Evolutionary conservation across 2,113 vertebrate species (phyloP).

Genomic region (Sinocyclocheilus rhinocerous): DNA sequence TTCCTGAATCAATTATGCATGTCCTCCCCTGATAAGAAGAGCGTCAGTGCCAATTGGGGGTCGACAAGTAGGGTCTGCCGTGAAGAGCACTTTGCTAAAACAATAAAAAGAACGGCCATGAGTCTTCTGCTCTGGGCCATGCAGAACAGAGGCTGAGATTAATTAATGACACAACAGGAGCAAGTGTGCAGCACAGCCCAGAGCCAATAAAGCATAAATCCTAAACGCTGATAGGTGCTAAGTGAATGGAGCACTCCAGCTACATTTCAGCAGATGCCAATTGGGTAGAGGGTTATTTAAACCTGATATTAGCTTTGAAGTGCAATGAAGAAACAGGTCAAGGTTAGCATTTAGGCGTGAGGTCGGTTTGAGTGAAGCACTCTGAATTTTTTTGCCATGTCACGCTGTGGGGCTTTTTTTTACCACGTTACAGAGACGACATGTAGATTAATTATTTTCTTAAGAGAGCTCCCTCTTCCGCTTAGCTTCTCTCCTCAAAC

Average conservation of each 20-base stretch:
- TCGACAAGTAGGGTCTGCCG: slow-evolving; percentile 28
- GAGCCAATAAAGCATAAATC: slow-evolving; percentile 43
- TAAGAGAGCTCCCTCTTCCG: slow-evolving; percentile 5
- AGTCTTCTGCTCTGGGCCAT: slow-evolving; percentile 44
- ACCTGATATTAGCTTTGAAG: background rate
- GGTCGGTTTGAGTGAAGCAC: background rate
- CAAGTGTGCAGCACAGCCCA: slow-evolving; percentile 44
- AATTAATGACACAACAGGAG: slow-evolving; percentile 50
- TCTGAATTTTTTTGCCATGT: background rate
- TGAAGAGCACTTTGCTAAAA: slow-evolving; percentile 51
- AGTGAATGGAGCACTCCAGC: slow-evolving; percentile 52
- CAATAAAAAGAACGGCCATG: slow-evolving; percentile 47
- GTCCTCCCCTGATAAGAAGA: slow-evolving; percentile 71
- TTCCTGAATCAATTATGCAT: slow-evolving; percentile 81
- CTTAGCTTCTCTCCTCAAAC: slow-evolving; percentile 2
- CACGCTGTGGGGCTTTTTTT: background rate
- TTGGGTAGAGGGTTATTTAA: slow-evolving; percentile 10
- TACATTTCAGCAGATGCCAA: slow-evolving; percentile 52
- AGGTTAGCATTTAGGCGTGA: background rate
- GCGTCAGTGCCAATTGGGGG: slow-evolving; percentile 59
- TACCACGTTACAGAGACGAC: background rate
- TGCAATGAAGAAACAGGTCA: slow-evolving; percentile 20
- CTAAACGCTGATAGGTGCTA: slow-evolving; percentile 43
- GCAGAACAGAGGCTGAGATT: slow-evolving; percentile 56
- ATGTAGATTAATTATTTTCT: slow-evolving; percentile 47